Evolutionary conservation across 2,888 invertebrate species (phyloP).

Genomic region (Elysia crispata): DNA sequence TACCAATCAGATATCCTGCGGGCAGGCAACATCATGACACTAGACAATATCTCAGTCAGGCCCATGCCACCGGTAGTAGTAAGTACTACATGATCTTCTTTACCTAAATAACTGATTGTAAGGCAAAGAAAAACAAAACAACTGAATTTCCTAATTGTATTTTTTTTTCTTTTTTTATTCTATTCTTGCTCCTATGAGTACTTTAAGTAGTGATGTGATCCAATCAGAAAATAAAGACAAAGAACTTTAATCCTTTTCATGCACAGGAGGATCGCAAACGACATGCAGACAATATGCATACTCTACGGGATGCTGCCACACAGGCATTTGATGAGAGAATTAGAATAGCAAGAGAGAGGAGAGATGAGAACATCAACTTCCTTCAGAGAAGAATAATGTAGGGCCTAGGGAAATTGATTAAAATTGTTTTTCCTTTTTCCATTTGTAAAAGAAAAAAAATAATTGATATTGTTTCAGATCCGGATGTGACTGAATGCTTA

Average conservation of each 20-base stretch:
- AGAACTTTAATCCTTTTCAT: background rate
- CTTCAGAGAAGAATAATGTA: conserved; percentile 69
- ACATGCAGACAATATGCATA: conserved; percentile 63
- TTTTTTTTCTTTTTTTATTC: background rate
- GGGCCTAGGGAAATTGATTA: background rate
- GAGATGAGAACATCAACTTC: conserved; percentile 70
- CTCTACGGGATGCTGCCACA: conserved; percentile 66
- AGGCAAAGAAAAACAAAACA: background rate
- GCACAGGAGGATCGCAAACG: conserved; percentile 51
- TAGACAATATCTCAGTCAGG: conserved; percentile 69
- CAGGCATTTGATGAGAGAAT: conserved; percentile 70
- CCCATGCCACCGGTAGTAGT: conserved; percentile 58
- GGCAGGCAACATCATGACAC: conserved; percentile 60
- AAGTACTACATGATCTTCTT: background rate
- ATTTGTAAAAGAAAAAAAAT: background rate
- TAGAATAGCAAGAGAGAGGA: conserved; percentile 60
- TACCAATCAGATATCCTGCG: conserved; percentile 66
- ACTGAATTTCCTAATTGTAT: background rate
- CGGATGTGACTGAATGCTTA: too few species aligned
- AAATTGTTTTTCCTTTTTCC: background rate
- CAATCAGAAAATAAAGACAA: background rate
- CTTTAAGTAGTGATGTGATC: background rate
- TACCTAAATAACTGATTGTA: background rate
- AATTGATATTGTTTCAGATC: too few species aligned
- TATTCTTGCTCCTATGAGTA: background rate